Evolutionary conservation across 2,113 vertebrate species (phyloP), one percentile per base, ranked within the genome.

Genomic region (Phocoena phocoena): DNA sequence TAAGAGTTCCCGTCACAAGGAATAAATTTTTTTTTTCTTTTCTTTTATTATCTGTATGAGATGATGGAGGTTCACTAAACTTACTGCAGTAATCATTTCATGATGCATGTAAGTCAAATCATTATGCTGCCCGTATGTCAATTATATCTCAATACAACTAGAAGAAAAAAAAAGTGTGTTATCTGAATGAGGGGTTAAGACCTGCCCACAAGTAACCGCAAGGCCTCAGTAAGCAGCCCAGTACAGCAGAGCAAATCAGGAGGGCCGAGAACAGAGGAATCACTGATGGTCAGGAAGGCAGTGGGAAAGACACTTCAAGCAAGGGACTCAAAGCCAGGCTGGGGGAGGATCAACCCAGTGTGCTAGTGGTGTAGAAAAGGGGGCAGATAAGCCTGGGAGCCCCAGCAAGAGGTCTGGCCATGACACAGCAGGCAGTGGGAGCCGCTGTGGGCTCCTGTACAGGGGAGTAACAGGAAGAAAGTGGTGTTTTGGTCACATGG

Each of bases 381-480:
- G 4, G 14, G 38, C 28, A 53, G 44, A 71, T 14, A 10, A 76
- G 17, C 58, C 73, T 26, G n/a, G 50, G 47, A 91, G 36, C 71
- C 88, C 91, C 77, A 70, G 50, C 0, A 2, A 82, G 81, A 68
- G 73, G 50, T 38, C 4, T 41, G 58, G 62, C 36, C n/a, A 12
- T 79, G 90, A 93, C 77, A 89, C 68, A 79, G 95, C 77, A 80
- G 38, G 68, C 63, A 21, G 14, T 1, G 10, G 70, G 87, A 91
- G 62, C 68, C 82, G 68, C 74, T 6, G 2, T 13, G 62, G 80
- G 87, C 87, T 95, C 70, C 53, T 26, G 53, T 23, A 65, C 55
- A 55, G 88, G 65, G 73, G 74, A 55, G 77, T 50, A 92, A 96
- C 95, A 96, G 96, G 95, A 98, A 97, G 91, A 96, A 74, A 97